A percentile compares a stretch with the other conserved stretches of the same genome.
Evolutionary conservation across 92 coral and sea anemone species (phyloP).

Genomic region (Palythoa grandis): DNA sequence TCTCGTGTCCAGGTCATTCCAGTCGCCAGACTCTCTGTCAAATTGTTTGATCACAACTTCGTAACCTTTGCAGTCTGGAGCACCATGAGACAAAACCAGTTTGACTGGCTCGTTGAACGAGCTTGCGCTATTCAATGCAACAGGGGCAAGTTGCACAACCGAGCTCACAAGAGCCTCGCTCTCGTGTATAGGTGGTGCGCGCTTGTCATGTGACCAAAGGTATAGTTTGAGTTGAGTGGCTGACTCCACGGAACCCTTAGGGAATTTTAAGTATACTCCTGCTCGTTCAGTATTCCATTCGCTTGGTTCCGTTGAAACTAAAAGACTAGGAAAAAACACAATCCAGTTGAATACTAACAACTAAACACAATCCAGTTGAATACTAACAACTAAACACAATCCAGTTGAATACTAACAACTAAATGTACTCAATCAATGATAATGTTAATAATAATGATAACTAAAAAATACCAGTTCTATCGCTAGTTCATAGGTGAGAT

Average conservation of each 20-base stretch:
- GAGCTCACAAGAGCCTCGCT: conserved; percentile 25
- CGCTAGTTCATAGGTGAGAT: no score
- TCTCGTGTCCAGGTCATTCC: conserved; percentile 32
- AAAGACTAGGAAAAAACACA: not conserved
- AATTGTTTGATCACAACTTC: conserved; percentile 36
- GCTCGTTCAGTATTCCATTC: conserved; percentile 13
- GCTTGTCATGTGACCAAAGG: conserved; percentile 24
- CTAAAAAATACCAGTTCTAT: no score
- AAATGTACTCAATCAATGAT: no score
- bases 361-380: not conserved
- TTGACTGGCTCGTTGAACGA: conserved; percentile 8
- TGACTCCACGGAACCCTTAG: conserved; percentile 10
- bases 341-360: not conserved
- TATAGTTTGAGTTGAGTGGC: not conserved
- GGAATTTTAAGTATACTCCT: conserved; percentile 15
- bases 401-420: not conserved
- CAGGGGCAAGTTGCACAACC: conserved; percentile 5
- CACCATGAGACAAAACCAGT: conserved; percentile 33
- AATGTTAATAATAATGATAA: no score
- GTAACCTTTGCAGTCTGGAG: conserved; percentile 27
- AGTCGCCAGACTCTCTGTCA: conserved; percentile 1
- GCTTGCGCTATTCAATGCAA: not conserved
- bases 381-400: not conserved
- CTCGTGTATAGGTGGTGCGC: conserved; percentile 17
- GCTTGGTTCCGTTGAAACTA: not conserved